These are phyloP conservation scores for Cheilosia urbana DNA, from an alignment of 2,888 invertebrate genomes.

Conservation along the genomic window DNA sequence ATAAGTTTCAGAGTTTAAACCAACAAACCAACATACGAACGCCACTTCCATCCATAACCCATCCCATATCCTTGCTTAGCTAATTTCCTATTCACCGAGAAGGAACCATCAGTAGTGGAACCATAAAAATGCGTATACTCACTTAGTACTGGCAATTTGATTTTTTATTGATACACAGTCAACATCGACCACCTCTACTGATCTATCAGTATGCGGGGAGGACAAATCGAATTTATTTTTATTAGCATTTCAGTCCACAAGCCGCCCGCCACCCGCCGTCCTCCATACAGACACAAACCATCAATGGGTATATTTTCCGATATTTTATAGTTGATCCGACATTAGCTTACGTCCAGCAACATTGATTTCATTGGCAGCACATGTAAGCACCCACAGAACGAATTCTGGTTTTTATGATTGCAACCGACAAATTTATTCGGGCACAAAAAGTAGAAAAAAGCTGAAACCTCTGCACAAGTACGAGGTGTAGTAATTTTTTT, in stretches of 20 bases:
- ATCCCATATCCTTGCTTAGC: not conserved
- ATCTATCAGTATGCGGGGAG: slow-evolving; percentile 6
- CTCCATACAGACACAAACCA: not conserved
- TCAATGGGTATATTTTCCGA: slow-evolving; percentile 72
- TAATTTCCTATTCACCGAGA: slow-evolving; percentile 34
- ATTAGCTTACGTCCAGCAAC: slow-evolving; percentile 60
- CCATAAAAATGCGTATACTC: slow-evolving; percentile 48
- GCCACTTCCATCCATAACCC: not conserved
- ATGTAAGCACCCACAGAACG: slow-evolving; percentile 13
- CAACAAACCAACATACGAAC: too few species aligned
- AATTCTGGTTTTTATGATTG: slow-evolving; percentile 66
- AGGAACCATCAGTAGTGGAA: slow-evolving; percentile 31
- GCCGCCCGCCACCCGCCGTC: slow-evolving; percentile 11
- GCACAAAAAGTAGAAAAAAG: slow-evolving; percentile 1
- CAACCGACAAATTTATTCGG: slow-evolving; percentile 58
- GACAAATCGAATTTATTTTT: slow-evolving; percentile 73
- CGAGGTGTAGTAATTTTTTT: slow-evolving; percentile 46
- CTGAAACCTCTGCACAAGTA: slow-evolving; percentile 47
- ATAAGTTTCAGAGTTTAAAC: too few species aligned
- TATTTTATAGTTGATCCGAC: slow-evolving; percentile 69
- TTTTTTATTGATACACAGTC: slow-evolving; percentile 47
- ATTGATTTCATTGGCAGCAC: slow-evolving; percentile 27
- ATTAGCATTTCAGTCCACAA: slow-evolving; percentile 52
- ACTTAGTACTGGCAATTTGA: slow-evolving; percentile 50
- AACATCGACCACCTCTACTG: not conserved